Base-by-base conservation (phyloP, 2,113 vertebrate genomes). In the Oncorhynchus kisutch region DNA sequence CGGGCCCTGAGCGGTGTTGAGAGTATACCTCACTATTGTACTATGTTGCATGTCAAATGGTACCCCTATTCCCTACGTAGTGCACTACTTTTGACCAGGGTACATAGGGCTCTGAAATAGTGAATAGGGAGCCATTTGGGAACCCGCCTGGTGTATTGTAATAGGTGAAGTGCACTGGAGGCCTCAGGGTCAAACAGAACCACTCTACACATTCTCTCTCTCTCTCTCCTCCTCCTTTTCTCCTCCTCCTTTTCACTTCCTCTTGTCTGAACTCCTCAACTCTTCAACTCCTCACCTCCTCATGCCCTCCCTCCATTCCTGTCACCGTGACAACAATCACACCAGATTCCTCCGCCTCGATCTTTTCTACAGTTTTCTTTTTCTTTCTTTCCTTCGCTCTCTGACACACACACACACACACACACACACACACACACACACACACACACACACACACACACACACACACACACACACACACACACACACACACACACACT, bases 251-350 rank as follows among this genome's bases (percentile, higher is more conserved):
- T 82, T 74, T 78, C 64, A 25, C 60, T 71, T 67, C 65, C 73
- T 71, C 54, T 16, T 72, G 31, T 72, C 39, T 71, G 45, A 59
- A 76, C 62, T 62, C 76, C 31, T 94, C 88, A 92, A 90, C 92
- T 86, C 65, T 54, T 91, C 72, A 90, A 88, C 90, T 86, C 65
- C 60, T 91, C 72, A 90, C 89, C 90, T 90, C 76, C 79, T 54
- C 78, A 3, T 82, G 75, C 82, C 90, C 87, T 88, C 59, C 84
- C 80, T 86, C 51, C 22, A 59, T 64, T 78, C 59, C 4, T 18
- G 70, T 78, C 86, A 80, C 64, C 22, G 20, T 22, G 77, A 78
- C 79, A 88, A 81, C 81, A 90, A 81, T 90, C 85, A 77, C 76
- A 88, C 87, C 67, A 81, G 76, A 88, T 79, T 90, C 86, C 80